Evolutionary conservation across 2,113 vertebrate species (phyloP).

Genomic region (Malurus alboscapulatus): DNA sequence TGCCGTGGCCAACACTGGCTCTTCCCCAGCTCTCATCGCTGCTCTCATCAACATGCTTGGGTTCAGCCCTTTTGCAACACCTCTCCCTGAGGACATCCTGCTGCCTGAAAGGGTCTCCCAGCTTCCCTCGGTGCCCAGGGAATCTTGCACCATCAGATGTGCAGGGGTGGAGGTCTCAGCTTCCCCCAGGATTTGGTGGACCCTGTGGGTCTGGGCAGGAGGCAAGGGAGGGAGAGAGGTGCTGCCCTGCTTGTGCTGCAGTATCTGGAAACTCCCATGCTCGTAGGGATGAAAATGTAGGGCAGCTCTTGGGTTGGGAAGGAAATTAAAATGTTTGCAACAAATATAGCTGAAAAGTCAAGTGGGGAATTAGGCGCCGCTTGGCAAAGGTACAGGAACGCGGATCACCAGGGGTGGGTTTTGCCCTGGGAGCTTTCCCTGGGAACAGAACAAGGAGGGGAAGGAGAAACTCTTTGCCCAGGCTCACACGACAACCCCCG

Average conservation of each 20-base stretch:
- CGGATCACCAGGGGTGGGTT: not conserved
- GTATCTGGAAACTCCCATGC: slow-evolving; percentile 1
- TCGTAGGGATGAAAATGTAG: not conserved
- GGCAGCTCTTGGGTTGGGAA: slow-evolving; percentile 11
- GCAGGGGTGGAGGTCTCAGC: not conserved
- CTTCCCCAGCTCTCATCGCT: not conserved
- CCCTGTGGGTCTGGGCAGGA: not conserved
- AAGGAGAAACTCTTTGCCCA: not conserved
- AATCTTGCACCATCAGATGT: not conserved
- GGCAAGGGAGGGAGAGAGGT: not conserved
- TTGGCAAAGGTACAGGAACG: not conserved
- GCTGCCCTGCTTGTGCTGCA: not conserved
- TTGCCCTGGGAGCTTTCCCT: not conserved
- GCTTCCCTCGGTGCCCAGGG: not conserved
- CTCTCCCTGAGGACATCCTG: not conserved
- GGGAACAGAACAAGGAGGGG: not conserved
- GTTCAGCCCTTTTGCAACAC: not conserved
- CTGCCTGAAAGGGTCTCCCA: not conserved
- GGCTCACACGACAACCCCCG: not conserved
- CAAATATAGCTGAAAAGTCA: not conserved
- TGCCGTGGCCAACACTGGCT: not conserved
- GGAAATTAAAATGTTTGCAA: not conserved
- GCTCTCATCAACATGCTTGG: not conserved
- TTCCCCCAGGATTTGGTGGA: not conserved
- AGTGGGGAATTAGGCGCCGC: not conserved